These are phyloP conservation scores for Erinaceus europaeus DNA, from an alignment of 2,113 vertebrate genomes.

Conservation along the genomic window DNA sequence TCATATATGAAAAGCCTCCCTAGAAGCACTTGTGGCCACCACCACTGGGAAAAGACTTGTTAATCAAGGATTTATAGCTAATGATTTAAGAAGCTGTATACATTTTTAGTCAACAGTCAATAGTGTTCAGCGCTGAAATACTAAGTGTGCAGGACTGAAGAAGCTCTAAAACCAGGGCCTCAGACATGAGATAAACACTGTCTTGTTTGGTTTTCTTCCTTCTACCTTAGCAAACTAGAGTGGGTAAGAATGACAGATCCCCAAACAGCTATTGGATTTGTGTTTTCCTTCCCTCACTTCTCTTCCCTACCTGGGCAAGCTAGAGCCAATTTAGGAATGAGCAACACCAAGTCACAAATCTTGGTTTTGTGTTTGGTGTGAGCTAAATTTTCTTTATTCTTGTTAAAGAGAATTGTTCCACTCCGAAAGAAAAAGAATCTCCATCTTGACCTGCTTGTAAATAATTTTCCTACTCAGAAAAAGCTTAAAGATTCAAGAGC, in stretches of 20 bases:
- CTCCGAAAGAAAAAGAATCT: background rate
- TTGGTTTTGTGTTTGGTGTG: background rate
- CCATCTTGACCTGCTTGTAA: background rate
- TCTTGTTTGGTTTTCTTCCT: slow-evolving; percentile 14
- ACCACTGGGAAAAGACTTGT: background rate
- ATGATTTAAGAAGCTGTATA: background rate
- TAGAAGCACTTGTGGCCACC: background rate
- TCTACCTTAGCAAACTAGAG: background rate
- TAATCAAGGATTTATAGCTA: background rate
- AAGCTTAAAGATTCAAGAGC: background rate
- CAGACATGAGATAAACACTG: background rate
- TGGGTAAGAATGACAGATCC: no score
- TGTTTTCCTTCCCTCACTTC: background rate
- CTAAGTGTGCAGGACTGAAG: background rate
- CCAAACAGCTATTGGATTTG: no score
- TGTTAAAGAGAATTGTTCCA: background rate
- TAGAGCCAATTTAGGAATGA: background rate
- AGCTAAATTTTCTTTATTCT: background rate
- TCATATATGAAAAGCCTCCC: background rate
- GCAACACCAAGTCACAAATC: background rate
- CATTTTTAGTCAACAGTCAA: no score
- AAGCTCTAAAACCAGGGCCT: slow-evolving; percentile 4
- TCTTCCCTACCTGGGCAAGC: background rate
- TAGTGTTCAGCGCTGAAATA: no score
- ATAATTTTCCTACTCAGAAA: background rate